Conservation (phyloP, 2,797 vertebrate genomes). For the Tiaroga cobitis region DNA sequence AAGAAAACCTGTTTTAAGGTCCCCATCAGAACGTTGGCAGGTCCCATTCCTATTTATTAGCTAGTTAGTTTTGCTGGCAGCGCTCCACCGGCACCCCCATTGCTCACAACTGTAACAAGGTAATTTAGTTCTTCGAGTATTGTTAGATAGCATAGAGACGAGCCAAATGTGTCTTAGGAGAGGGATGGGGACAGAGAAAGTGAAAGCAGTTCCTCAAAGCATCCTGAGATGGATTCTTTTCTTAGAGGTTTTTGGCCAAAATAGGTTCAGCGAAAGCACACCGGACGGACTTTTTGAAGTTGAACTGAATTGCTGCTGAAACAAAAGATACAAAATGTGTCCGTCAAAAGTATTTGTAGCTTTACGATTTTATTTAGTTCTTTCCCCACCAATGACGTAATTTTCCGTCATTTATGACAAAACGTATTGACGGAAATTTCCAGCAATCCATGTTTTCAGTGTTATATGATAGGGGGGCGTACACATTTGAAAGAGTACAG, state of each 20-base stretch:
- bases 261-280: not conserved
- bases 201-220: not conserved
- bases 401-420: too few species aligned
- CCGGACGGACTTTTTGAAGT: not conserved
- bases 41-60: constrained; percentile 44
- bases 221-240: not conserved
- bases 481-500: too few species aligned
- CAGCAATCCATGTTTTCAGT: too few species aligned
- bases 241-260: not conserved
- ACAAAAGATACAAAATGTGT: not conserved
- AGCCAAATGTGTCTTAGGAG: constrained; percentile 27
- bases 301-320: not conserved
- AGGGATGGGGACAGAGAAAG: constrained; percentile 3
- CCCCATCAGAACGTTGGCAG: constrained; percentile 51
- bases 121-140: constrained; percentile 24
- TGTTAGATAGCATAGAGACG: constrained; percentile 32
- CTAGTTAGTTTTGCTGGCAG: constrained; percentile 48
- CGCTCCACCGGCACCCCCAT: constrained; percentile 26
- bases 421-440: too few species aligned
- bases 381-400: too few species aligned
- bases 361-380: not conserved
- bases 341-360: not conserved
- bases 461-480: too few species aligned
- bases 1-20: constrained; percentile 53
- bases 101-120: constrained; percentile 46